Evolutionary conservation across 2,113 vertebrate genomes (phyloP), one percentile per base, ranked within the genome.

Genomic region (Corythaeola cristata): DNA sequence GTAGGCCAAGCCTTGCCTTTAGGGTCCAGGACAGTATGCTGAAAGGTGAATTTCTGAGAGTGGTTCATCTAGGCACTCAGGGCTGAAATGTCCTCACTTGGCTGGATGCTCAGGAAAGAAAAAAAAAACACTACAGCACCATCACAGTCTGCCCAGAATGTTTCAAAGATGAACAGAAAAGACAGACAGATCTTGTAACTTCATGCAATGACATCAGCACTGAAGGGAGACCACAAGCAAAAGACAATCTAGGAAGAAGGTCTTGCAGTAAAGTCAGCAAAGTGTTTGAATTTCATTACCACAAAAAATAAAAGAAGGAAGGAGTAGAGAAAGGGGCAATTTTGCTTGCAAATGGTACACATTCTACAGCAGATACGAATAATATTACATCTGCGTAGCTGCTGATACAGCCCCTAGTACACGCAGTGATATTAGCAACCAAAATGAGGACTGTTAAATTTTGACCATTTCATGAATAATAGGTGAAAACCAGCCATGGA

Each of bases 371-470:
- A 97, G 63, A 88, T 17, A n/a, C 50, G 94, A 56, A 66, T 77
- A 94, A 90, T 89, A 80, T 88, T 82, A 73, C 15, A 64, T 86
- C 90, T 76, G 21, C 52, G 62, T 88, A 93, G 89, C 63, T 92
- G 85, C 60, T 87, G 63, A 84, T 79, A 59, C 30, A 82, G 62
- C 45, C 77, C 56, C 56, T 87, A 56, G 81, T 85, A 90, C 77
- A 74, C 0, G 16, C 68, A 92, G 62, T 44, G 60, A 66, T 74
- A 90, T 77, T 93, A 93, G 44, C 90, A 93, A 59, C n/a, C 44
- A 66, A 87, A 82, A 85, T 58, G 72, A 69, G 73, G 85, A 93
- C 89, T 94, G 85, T 92, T 95, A 93, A 96, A 69, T 62, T 97
- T 86, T 66, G 72, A 86, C 86, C 53, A 64, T 89, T 96, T 90